Base-by-base conservation (phyloP, 2,888 invertebrate genomes). In the Antitype chi region DNA sequence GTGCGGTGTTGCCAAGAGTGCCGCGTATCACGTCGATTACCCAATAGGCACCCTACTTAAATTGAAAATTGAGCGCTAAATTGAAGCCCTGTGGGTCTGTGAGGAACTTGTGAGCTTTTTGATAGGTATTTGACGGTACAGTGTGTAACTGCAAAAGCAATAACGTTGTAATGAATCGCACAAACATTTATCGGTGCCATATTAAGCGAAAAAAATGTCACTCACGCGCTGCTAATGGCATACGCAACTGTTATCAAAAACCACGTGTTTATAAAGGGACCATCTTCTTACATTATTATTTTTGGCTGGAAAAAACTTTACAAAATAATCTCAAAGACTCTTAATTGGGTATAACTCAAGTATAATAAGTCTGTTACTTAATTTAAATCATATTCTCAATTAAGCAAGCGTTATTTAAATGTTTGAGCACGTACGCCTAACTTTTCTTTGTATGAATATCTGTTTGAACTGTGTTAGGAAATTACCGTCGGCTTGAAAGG, bases 1-100 rank as follows among this genome's bases (percentile, higher is more conserved):
- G 25, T 52, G 63, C 68, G 62, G 85, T 85, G 86, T 86, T 88
- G 86, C 85, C 86, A 87, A 82, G 76, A 85, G 76, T 67, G 70
- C 52, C 52, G 25, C 63, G 55, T 53, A 73, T 55, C 75, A 76
- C 53, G 60, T 32, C 60, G 73, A 78, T 72, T 73, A 76, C 52
- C 47, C 70, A 73, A 55, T 32, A 43, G 53, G 23, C 73, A 57
- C 63, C 63, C 53, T 70, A 63, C 57, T 78, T 68, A 49, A 38
- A 47, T 60, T 66, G 38, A 59, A 77, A 70, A 72, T 64, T 71
- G 55, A 70, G 57, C 78, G 60, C n/a, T 43, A 47, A 55, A 71
- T 85, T 77, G 68, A 63, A 69, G 69, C 53, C 62, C 81, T 74
- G 43, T 2, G 43, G 43, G 43, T 47, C 43, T 13, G 23, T n/a